Conservation (phyloP, 2,797 vertebrate species). For the Tympanoctomys barrerae region DNA sequence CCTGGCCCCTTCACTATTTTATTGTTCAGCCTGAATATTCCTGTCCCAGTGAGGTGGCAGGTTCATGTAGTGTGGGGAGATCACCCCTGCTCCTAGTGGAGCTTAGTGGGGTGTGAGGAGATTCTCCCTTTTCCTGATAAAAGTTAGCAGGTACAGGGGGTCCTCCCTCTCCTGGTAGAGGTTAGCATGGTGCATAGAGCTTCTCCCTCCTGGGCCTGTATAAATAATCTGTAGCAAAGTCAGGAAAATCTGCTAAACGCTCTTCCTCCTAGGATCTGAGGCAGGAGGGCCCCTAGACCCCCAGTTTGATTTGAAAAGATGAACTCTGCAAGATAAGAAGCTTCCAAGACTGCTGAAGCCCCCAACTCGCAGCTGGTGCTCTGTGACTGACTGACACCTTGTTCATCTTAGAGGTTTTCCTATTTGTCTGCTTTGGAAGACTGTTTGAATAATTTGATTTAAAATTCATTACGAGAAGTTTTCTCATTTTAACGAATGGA, state of each 20-base stretch:
- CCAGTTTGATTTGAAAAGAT: conserved; percentile 63
- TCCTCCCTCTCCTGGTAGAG: background rate
- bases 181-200: background rate
- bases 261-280: background rate
- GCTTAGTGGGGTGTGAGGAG: background rate
- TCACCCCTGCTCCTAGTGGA: background rate
- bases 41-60: background rate
- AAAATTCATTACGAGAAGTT: background rate
- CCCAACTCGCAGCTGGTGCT: background rate
- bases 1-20: background rate
- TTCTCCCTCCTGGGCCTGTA: background rate
- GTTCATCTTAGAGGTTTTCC: background rate
- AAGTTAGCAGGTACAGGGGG: background rate
- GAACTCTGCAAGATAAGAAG: conserved; percentile 20
- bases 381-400: background rate
- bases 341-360: background rate
- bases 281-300: background rate
- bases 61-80: background rate
- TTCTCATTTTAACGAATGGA: background rate
- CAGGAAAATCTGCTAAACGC: conserved; percentile 43
- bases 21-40: background rate
- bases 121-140: background rate
- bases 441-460: background rate
- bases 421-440: background rate
- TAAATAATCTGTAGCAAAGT: background rate